Evolutionary conservation across 2,113 vertebrate genomes (phyloP), one percentile per base, ranked within the genome.

Genomic region (Ailuropoda melanoleuca): DNA sequence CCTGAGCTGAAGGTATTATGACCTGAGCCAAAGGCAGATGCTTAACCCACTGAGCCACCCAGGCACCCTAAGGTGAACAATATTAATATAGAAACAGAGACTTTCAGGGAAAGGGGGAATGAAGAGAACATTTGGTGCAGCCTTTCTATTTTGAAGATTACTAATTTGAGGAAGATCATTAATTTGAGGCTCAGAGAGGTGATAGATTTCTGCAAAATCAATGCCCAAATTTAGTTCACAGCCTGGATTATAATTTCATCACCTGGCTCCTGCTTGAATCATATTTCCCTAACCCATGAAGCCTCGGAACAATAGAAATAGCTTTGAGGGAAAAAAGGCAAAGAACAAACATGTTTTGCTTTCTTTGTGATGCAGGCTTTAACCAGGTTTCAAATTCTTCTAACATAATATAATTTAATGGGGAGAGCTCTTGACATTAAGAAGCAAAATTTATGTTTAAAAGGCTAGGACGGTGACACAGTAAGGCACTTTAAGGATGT

Each of bases 401-500:
- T 53, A 97, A 74, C 17, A 39, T 93, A 96, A 89, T 78, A 56
- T 82, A 92, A 93, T 95, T 78, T 95, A 90, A 82, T 64, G 17
- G 77, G 37, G 26, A 90, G 34, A 88, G 68, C 60, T 83, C 88
- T 82, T 96, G 88, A 96, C 53, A 93, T 96, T 87, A 95, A 95
- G 66, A 96, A 9, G 46, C 37, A 88, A 97, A 97, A 85, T 97
- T 95, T 90, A 70, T 97, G 68, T 75, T 89, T 77, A 85, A 96
- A 92, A 93, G 87, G 46, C 58, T 89, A 53, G 55, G 53, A 90
- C 68, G 0, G 0, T 82, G 48, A 96, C 81, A 84, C 60, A 90
- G 53, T 75, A 88, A 95, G 72, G 34, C 75, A 66, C 86, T 88
- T 77, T 56, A 83, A 72, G 77, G 75, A 58, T 84, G 62, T 78